Base-by-base conservation (phyloP, 1,140 invertebrate genomes). In the Aphaenogaster ashmeadi region DNA sequence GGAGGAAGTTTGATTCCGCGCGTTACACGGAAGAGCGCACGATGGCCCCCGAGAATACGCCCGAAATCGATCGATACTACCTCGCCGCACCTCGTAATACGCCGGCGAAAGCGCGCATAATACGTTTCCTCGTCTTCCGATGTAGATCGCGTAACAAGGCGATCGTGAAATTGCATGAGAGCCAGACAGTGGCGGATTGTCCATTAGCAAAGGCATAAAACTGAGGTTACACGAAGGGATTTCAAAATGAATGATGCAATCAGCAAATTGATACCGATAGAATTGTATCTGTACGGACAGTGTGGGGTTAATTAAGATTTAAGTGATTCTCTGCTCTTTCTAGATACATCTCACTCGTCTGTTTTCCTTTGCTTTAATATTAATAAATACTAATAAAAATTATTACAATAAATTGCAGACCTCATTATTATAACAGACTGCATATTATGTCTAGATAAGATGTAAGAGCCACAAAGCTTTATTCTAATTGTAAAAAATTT, bases 1-100 rank as follows among this genome's bases (percentile, higher is more conserved):
- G 80, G 69, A 74, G 80, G 80, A 84, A 84, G 80, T 84, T 84
- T 84, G 80, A 84, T 84, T 84, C 41, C 80, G 18, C 80, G 80
- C 67, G 41, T 74, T 74, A 74, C 54, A 74, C 52, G 69, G 80
- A 84, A 84, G 62, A 50, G 69, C 67, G 78, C 62, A 8, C 47
- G 54, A 36, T 74, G 69, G 56, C 80, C 80, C 41, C 69, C 13
- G 80, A 84, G 80, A 84, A 60, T 75, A 60, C 80, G 56, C 80
- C 54, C 69, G 41, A 75, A 74, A 83, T 84, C 80, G 80, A 84
- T 84, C 80, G 54, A 62, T 50, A 27, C 41, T 33, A 56, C 67
- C 54, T 27, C 52, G 47, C 66, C 15, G 54, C 69, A 47, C 27
- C 54, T 58, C 27, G 41, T 75, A 83, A 83, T 74, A 60, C 58